Percentiles rank a stretch among this genome's conserved stretches.
Evolutionary conservation across 2,797 vertebrate genomes (phyloP).

Genomic region (Macroramphosus scolopax): DNA sequence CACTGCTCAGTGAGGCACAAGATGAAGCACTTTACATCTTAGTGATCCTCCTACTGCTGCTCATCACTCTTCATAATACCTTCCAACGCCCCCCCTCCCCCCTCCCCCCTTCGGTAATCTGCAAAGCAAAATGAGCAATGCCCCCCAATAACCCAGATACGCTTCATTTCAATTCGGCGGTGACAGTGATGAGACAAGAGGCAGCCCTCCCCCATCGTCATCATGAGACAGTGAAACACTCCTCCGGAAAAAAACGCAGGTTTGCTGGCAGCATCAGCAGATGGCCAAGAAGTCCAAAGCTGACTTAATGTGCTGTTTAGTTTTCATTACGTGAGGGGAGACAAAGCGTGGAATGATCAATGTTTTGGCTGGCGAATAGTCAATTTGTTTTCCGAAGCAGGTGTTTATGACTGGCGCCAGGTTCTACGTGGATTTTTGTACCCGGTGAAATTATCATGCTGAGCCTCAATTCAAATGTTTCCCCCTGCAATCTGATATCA

Average conservation of each 20-base stretch:
- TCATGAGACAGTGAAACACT: constrained; percentile 22
- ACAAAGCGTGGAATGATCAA: constrained; percentile 45
- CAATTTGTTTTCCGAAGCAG: constrained; percentile 18
- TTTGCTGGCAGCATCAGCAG: constrained; percentile 46
- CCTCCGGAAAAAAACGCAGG: constrained; percentile 47
- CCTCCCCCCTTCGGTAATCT: constrained; percentile 42
- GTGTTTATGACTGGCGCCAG: constrained; percentile 1
- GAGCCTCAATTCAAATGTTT: neutral
- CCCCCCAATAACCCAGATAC: constrained; percentile 40
- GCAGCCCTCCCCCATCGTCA: constrained; percentile 46
- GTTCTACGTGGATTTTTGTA: neutral
- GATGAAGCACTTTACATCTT: constrained; percentile 79
- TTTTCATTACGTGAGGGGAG: constrained; percentile 56
- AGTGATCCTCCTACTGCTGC: constrained; percentile 81
- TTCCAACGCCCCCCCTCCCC: constrained; percentile 20
- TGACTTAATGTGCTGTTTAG: constrained; percentile 60
- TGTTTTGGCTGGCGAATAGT: constrained; percentile 22
- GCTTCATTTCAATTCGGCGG: constrained; percentile 58
- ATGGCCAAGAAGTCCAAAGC: constrained; percentile 50
- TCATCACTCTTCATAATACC: constrained; percentile 73
- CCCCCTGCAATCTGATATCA: no score
- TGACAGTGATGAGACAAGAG: constrained; percentile 64
- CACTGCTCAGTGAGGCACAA: constrained; percentile 78
- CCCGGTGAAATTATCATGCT: no score
- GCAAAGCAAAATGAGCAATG: constrained; percentile 63